Percentiles rank a stretch among this genome's conserved stretches.
Conservation (phyloP, 2,113 vertebrate genomes). For the Stegostoma tigrinum region DNA sequence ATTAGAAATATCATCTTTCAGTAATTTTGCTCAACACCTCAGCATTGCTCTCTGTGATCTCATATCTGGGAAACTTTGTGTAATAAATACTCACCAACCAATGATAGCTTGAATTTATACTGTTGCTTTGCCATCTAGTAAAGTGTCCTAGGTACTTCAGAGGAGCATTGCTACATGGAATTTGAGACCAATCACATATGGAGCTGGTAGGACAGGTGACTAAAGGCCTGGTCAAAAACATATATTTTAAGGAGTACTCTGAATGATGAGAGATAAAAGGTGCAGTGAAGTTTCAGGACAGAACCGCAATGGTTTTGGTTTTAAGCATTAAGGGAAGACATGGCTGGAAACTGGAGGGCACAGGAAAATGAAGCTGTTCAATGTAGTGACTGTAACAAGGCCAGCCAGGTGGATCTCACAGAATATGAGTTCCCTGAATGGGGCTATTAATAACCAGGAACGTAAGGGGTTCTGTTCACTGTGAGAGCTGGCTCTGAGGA, state of each 20-base stretch:
- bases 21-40: not conserved
- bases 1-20: not conserved
- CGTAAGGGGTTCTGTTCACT: no score
- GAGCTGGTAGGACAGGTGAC: not conserved
- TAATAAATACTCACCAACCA: not conserved
- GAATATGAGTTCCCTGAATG: no score
- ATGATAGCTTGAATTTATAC: not conserved
- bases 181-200: not conserved
- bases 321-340: not conserved
- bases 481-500: no score
- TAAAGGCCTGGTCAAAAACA: not conserved
- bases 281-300: not conserved
- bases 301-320: not conserved
- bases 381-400: no score
- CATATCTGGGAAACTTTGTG: not conserved
- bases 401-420: no score
- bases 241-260: not conserved
- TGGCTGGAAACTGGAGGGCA: not conserved
- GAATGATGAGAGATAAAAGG: not conserved
- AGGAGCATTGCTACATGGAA: not conserved
- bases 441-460: no score
- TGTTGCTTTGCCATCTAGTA: not conserved
- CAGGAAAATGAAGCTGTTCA: not conserved
- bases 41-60: not conserved
- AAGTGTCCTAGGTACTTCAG: not conserved